Evolutionary conservation across 2,797 vertebrate species (phyloP).

Genomic region (Oophaga sylvatica): DNA sequence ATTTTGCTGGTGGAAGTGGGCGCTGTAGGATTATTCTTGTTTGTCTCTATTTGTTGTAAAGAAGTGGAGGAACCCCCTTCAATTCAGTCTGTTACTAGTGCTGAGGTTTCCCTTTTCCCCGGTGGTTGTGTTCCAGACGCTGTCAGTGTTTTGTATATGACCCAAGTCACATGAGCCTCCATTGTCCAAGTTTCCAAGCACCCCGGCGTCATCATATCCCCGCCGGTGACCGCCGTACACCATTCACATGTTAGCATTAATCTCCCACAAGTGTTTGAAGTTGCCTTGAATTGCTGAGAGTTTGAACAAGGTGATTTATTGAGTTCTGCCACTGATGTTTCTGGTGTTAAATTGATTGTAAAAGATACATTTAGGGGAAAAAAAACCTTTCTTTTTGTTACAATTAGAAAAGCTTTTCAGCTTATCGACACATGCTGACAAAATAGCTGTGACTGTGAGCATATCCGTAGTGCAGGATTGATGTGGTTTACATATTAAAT

Average conservation of each 20-base stretch:
- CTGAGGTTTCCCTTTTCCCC: background rate
- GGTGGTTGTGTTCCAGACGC: background rate
- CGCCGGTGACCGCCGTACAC: background rate
- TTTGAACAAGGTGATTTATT: slow-evolving; percentile 31
- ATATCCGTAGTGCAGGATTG: slow-evolving; percentile 27
- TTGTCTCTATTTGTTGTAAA: too few relatives aligned
- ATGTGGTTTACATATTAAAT: slow-evolving; percentile 51
- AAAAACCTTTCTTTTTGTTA: slow-evolving; percentile 15
- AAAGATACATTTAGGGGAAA: slow-evolving; percentile 37
- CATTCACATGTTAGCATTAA: background rate
- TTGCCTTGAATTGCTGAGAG: background rate
- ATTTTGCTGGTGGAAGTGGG: too few relatives aligned
- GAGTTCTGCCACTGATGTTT: slow-evolving; percentile 28
- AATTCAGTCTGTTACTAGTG: background rate
- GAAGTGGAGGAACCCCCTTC: background rate
- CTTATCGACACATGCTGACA: slow-evolving; percentile 36
- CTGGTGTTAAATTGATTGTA: slow-evolving; percentile 46
- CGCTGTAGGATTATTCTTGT: too few relatives aligned
- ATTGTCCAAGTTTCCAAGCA: background rate
- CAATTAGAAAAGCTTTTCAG: slow-evolving; percentile 42
- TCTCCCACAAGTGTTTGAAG: slow-evolving; percentile 3
- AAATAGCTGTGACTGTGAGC: slow-evolving; percentile 22
- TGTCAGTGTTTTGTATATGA: background rate
- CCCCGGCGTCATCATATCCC: background rate
- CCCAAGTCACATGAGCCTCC: background rate